Percentiles rank a stretch among this genome's conserved stretches.
Evolutionary conservation across 2,113 vertebrate species (phyloP).

Genomic region (Rutilus rutilus): DNA sequence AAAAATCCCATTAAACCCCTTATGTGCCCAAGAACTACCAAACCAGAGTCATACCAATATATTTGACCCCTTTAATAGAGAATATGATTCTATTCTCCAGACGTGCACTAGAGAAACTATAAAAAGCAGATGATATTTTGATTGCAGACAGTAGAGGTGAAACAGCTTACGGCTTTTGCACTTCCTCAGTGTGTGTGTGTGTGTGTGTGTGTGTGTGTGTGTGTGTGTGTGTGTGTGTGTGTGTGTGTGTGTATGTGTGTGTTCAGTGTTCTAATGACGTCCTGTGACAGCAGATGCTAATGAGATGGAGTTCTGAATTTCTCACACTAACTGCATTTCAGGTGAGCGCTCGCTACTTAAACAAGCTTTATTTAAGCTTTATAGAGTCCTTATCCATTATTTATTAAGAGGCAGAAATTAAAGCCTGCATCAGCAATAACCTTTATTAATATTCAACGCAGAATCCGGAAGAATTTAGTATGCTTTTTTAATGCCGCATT

Average conservation of each 20-base stretch:
- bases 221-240: conserved; percentile 21
- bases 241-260: background rate
- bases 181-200: conserved; percentile 23
- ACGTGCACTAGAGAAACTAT: background rate
- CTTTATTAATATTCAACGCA: conserved; percentile 27
- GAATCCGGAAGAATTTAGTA: background rate
- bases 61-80: background rate
- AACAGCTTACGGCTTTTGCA: conserved; percentile 8
- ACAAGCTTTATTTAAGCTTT: conserved; percentile 34
- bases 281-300: conserved; percentile 39
- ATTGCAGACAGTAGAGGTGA: conserved; percentile 13
- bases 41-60: background rate
- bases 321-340: conserved; percentile 39
- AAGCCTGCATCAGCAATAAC: conserved; percentile 43
- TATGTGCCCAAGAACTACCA: background rate
- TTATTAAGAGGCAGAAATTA: conserved; percentile 34
- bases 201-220: background rate
- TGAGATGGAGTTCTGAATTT: conserved; percentile 33
- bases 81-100: background rate
- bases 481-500: conserved; percentile 12
- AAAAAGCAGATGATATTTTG: conserved; percentile 1
- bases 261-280: conserved; percentile 38
- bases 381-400: conserved; percentile 37
- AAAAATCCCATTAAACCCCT: background rate
- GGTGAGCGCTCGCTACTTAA: conserved; percentile 28